These are phyloP conservation scores for Eugnorisma glareosa DNA, from an alignment of 2,888 invertebrate genomes.

Conservation along the genomic window DNA sequence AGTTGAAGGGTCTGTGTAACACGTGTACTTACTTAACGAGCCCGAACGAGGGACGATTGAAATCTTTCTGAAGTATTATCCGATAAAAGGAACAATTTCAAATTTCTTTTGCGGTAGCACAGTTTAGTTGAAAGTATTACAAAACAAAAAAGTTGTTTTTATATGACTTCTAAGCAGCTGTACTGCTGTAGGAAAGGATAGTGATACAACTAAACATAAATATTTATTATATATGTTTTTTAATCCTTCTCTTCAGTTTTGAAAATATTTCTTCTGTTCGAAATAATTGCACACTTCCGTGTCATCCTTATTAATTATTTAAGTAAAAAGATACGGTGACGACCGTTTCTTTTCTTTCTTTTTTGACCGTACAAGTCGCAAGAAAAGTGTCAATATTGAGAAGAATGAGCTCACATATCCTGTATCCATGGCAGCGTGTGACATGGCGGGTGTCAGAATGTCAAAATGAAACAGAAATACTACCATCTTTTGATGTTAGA, in stretches of 20 bases:
- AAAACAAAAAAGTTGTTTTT: not conserved
- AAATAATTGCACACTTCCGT: not conserved
- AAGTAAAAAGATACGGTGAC: not conserved
- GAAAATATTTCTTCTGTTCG: not conserved
- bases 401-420: not conserved
- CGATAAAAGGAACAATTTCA: slow-evolving; percentile 15
- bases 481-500: not conserved
- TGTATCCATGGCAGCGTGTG: not conserved
- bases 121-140: slow-evolving; percentile 5
- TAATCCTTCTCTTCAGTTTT: not conserved
- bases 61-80: slow-evolving; percentile 18
- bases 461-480: not conserved
- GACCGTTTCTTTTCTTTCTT: not conserved
- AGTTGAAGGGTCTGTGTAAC: slow-evolving; percentile 17
- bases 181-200: not conserved
- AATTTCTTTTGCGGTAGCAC: slow-evolving; percentile 15
- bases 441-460: not conserved
- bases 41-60: slow-evolving; percentile 1
- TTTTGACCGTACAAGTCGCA: not conserved
- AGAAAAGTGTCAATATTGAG: not conserved
- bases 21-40: slow-evolving; percentile 37
- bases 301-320: too few species aligned
- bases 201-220: not conserved
- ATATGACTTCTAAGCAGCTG: not conserved
- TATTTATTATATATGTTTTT: not conserved